Conservation (phyloP, 1,140 invertebrate species). For the Ridgeia piscesae region DNA sequence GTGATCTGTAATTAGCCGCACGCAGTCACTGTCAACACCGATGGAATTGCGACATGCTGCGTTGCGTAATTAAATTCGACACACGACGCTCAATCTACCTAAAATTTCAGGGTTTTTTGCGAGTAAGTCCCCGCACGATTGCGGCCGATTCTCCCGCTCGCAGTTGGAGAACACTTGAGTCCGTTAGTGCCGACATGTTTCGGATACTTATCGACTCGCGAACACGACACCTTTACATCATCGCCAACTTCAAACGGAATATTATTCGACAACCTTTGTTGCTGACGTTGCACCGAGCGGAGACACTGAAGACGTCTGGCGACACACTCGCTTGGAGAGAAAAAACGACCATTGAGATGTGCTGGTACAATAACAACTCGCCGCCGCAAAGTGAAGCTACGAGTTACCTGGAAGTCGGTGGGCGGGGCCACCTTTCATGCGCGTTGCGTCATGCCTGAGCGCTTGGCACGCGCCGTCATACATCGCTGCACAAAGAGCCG, state of each 20-base stretch:
- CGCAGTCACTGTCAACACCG: not conserved
- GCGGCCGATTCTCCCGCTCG: no score
- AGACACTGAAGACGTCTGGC: not conserved
- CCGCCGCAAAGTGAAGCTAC: not conserved
- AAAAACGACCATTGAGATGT: not conserved
- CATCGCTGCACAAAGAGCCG: not conserved
- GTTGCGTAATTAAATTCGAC: conserved; percentile 5
- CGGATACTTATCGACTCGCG: no score
- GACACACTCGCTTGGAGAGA: not conserved
- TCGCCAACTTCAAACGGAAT: not conserved
- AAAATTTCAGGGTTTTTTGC: not conserved
- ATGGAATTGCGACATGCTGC: not conserved
- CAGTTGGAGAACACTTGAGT: no score
- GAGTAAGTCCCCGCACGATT: not conserved
- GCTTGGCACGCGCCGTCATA: not conserved
- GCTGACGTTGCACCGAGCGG: not conserved
- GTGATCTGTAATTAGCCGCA: not conserved
- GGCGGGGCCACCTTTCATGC: not conserved
- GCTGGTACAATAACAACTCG: not conserved
- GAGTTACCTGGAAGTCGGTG: not conserved
- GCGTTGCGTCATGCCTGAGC: not conserved
- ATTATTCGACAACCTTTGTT: not conserved
- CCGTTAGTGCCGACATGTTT: not conserved
- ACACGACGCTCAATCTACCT: not conserved
- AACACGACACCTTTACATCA: not conserved